Conservation (phyloP, 2,113 vertebrate genomes). For the Pao palembangensis region DNA sequence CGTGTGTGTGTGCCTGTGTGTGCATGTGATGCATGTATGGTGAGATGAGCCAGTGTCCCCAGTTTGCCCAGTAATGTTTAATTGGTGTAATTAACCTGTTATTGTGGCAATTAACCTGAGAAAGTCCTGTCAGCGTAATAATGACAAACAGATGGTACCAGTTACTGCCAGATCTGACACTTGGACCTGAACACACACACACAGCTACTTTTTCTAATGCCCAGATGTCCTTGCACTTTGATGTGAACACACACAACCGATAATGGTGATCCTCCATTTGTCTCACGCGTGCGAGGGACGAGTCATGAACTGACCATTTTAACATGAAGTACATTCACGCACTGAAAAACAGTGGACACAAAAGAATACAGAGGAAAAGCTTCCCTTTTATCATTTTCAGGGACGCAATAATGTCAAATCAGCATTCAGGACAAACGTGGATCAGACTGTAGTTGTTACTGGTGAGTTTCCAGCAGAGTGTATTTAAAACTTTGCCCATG, state of each 20-base stretch:
- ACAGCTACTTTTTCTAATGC: conserved; percentile 5
- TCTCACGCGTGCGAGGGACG: neutral
- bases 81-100: conserved; percentile 73
- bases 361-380: no score
- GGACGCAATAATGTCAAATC: no score
- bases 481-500: conserved; percentile 17
- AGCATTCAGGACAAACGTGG: no score
- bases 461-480: conserved; percentile 18
- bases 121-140: conserved; percentile 63
- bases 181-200: neutral
- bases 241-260: conserved; percentile 16
- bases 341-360: no score
- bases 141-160: conserved; percentile 70
- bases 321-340: no score
- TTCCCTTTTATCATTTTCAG: no score
- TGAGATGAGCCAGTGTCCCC: conserved; percentile 47
- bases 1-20: neutral
- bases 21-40: no score
- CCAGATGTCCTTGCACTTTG: conserved; percentile 32
- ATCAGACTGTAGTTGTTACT: neutral
- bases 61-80: conserved; percentile 58
- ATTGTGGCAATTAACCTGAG: conserved; percentile 62
- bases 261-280: neutral
- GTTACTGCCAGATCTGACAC: conserved; percentile 52
- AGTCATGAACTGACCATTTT: no score